phyloP scores from a whole-genome alignment of 2,888 invertebrate species.

The Odontocerum albicorne region DNA sequence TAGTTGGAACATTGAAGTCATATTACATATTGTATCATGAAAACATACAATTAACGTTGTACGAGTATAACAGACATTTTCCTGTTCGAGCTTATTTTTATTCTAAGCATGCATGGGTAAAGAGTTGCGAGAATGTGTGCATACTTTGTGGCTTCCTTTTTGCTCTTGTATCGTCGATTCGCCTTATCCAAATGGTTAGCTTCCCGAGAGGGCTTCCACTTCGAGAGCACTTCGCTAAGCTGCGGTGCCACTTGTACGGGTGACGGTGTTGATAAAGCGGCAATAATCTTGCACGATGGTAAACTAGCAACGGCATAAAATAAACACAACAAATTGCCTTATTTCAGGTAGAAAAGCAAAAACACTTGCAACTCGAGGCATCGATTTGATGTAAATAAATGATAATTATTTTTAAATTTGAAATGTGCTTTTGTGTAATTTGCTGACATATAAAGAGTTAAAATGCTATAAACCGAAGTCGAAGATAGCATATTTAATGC shows the following conservation, averaged over 20 bases:
- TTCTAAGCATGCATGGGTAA: no score
- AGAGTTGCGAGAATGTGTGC: no score
- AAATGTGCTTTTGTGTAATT: no score
- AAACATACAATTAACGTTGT: no score
- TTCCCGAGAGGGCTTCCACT: conserved; percentile 25
- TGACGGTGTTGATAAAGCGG: conserved; percentile 32
- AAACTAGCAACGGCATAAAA: conserved; percentile 29
- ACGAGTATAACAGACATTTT: no score
- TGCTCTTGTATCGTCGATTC: conserved; percentile 34
- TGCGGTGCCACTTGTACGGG: conserved; percentile 27
- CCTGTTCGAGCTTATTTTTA: no score
- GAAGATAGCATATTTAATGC: no score
- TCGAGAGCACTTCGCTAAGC: conserved; percentile 25
- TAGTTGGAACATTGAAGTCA: no score
- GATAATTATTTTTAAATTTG: no score
- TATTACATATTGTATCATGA: no score
- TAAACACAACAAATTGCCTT: conserved; percentile 25
- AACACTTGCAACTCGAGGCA: neutral
- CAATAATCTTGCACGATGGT: conserved; percentile 32
- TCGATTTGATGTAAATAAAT: neutral
- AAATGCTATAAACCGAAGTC: no score
- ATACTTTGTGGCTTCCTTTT: conserved; percentile 36
- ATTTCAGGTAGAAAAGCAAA: conserved; percentile 7
- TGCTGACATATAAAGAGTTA: no score
- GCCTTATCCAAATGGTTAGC: conserved; percentile 27